Base-by-base conservation (phyloP, 2,888 invertebrate species). In the Venusia cambrica region DNA sequence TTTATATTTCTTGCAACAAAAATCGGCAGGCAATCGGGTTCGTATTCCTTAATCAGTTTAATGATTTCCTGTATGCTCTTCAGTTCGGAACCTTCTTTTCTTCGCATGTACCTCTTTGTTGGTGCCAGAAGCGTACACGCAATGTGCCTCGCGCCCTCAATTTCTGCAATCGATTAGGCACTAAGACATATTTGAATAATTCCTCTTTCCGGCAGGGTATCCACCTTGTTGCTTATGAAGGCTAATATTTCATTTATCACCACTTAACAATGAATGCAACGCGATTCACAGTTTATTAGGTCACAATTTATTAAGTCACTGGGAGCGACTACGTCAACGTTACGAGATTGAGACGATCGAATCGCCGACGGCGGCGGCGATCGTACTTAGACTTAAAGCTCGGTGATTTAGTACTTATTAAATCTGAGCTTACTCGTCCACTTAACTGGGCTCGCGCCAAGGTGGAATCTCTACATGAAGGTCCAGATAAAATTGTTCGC, bases 111-210 rank as follows among this genome's bases (percentile, higher is more conserved):
- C 10, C 15, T 15, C 17, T 26, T n/a, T n/a, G n/a, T n/a, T n/a
- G n/a, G n/a, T n/a, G n/a, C n/a, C n/a, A n/a, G n/a, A n/a, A 32
- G 8, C 18, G 9, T 6, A 5, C 9, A 18, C 1, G 8, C 25
- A 2, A 18, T 3, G 3, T 18, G 25, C 19, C 32, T 24, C 18
- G 32, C 25, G 13, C 7, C 18, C 7, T 35, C 35, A 12, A 35
- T 35, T 11, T 28, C 35, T 5, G 13, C 25, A 6, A 1, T 26
- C 3, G 19, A 9, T 5, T 33, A 33, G 1, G 33, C 26, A 21
- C 15, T 33, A 3, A 33, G 26, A 26, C 33, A 33, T n/a, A 33
- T 33, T 7, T 33, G 33, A 4, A 26, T 33, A 13, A 33, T 33
- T 11, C 33, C 20, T 2, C 20, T 26, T 5, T 33, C 33, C 3